phyloP scores from a whole-genome alignment of 1,140 invertebrate genomes.

The Lycorma delicatula region DNA sequence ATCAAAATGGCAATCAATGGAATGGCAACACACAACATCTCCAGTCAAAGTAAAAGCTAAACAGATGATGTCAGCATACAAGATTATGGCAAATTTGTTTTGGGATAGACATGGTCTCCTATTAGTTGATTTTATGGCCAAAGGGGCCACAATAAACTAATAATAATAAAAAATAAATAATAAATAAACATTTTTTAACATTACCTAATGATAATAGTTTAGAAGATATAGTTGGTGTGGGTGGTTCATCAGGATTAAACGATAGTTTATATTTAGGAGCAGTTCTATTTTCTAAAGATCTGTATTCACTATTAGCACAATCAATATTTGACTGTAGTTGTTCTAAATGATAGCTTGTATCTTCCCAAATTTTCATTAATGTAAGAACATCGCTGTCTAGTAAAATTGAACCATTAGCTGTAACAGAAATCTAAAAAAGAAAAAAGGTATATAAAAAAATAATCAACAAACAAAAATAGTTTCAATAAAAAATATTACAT shows the following conservation, averaged over 20 bases:
- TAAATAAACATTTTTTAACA: too few relatives aligned
- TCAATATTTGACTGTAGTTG: constrained; percentile 67
- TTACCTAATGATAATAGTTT: too few relatives aligned
- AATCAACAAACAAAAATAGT: constrained; percentile 1
- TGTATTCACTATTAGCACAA: constrained; percentile 72
- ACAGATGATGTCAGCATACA: too few relatives aligned
- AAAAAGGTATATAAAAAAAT: background rate
- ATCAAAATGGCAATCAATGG: too few relatives aligned
- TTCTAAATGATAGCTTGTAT: constrained; percentile 88
- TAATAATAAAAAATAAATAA: too few relatives aligned
- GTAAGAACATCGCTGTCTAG: constrained; percentile 54
- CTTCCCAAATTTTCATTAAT: constrained; percentile 83
- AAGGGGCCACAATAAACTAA: too few relatives aligned
- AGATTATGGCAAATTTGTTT: too few relatives aligned
- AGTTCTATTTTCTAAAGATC: constrained; percentile 44
- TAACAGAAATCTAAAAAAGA: constrained; percentile 16
- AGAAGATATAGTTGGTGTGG: too few relatives aligned
- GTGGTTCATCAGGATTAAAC: constrained; percentile 60
- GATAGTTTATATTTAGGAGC: constrained; percentile 51
- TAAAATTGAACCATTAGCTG: constrained; percentile 4
- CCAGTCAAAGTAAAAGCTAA: too few relatives aligned
- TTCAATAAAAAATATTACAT: constrained; percentile 7
- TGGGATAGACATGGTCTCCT: too few relatives aligned
- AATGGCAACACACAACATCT: too few relatives aligned
- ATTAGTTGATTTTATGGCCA: too few relatives aligned